Conservation (phyloP, 2,888 invertebrate genomes). For the Agonum fuliginosum region DNA sequence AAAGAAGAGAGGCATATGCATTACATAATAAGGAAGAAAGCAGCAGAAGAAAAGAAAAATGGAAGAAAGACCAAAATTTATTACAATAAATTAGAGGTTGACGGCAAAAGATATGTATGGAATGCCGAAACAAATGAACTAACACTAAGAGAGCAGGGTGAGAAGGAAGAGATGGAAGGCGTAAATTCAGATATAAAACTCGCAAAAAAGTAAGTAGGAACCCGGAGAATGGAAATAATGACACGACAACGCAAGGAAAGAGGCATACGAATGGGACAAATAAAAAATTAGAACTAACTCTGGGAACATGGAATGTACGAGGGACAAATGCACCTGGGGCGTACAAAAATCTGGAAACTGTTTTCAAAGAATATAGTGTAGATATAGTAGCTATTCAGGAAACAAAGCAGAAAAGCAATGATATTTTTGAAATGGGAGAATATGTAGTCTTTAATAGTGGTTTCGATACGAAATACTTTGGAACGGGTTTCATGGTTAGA, state of each 20-base stretch:
- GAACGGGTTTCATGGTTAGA: neutral
- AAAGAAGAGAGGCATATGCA: neutral
- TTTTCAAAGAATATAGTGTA: neutral
- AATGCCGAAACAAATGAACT: no score
- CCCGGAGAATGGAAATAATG: neutral
- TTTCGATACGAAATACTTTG: neutral
- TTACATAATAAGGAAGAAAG: neutral
- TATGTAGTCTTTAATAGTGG: conserved; percentile 6
- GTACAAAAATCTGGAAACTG: neutral
- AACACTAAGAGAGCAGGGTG: no score
- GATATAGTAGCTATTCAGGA: conserved; percentile 2
- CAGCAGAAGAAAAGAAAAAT: neutral
- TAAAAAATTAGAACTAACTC: neutral
- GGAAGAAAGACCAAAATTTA: neutral
- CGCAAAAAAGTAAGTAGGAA: neutral
- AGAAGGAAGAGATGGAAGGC: neutral
- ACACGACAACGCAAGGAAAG: neutral
- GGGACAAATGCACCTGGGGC: neutral
- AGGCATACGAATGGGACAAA: neutral
- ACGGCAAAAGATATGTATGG: neutral
- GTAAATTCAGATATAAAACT: neutral
- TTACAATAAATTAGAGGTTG: neutral
- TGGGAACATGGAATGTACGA: conserved; percentile 1
- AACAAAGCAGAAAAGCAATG: neutral
- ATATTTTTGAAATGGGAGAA: neutral